Evolutionary conservation across 2,113 vertebrate genomes (phyloP).

Genomic region (Regulus satrapa): DNA sequence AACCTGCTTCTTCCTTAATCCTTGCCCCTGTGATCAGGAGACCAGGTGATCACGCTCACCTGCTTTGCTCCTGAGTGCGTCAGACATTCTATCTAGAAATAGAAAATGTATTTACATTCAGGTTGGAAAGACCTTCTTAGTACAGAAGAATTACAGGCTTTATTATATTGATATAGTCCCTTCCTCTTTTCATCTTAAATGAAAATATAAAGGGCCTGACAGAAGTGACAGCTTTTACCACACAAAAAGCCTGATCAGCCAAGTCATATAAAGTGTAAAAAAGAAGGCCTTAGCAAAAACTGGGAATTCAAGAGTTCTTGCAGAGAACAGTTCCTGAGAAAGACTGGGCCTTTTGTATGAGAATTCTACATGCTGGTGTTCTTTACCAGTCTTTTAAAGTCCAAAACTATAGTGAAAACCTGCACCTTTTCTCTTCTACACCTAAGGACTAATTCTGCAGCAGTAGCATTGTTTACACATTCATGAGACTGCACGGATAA

Average conservation of each 20-base stretch:
- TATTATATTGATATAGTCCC: not conserved
- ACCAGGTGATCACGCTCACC: not conserved
- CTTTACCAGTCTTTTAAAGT: not conserved
- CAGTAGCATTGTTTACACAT: not conserved
- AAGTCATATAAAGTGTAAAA: not conserved
- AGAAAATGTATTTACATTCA: not conserved
- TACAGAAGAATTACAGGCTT: not conserved
- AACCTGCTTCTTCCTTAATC: not conserved
- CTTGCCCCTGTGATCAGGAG: not conserved
- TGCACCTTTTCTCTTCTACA: not conserved
- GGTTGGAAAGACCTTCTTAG: not conserved
- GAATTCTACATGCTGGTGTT: accelerated
- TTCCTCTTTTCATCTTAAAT: not conserved
- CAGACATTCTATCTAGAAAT: not conserved
- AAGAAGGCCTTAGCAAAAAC: not conserved
- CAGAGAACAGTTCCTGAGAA: not conserved
- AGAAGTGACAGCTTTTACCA: accelerated
- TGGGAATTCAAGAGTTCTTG: not conserved
- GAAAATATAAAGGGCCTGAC: not conserved
- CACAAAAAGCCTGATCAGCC: not conserved
- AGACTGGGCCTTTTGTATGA: not conserved
- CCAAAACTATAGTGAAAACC: not conserved
- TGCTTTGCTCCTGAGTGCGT: not conserved
- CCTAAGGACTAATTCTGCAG: not conserved
- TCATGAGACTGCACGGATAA: not conserved